Conservation (phyloP, 2,888 invertebrate species). For the Barypeithes pellucidus region DNA sequence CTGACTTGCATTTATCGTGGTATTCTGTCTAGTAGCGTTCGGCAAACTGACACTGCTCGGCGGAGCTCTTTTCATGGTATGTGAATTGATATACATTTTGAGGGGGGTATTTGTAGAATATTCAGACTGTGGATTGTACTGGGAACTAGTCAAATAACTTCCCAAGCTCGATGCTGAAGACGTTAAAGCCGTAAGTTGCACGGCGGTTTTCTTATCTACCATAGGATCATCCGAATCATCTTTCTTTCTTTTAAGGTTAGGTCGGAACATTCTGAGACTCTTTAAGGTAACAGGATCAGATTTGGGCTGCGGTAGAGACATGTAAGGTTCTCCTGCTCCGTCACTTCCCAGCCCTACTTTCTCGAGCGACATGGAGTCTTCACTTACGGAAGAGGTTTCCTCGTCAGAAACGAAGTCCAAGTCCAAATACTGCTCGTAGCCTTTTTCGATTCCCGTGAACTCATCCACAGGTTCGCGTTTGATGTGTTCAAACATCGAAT, state of each 20-base stretch:
- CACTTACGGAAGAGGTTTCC: conserved; percentile 64
- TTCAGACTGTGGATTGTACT: neutral
- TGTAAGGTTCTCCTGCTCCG: conserved; percentile 64
- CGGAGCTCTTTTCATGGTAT: neutral
- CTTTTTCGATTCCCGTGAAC: conserved; percentile 65
- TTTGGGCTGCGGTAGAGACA: conserved; percentile 57
- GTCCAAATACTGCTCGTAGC: conserved; percentile 65
- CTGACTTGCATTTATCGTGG: neutral
- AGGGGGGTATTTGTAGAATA: neutral
- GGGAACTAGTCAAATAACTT: conserved; percentile 14
- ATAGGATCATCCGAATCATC: conserved; percentile 37
- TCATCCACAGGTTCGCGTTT: conserved; percentile 75
- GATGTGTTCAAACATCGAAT: conserved; percentile 73
- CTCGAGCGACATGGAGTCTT: conserved; percentile 72
- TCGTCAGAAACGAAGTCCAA: conserved; percentile 62
- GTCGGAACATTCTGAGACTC: conserved; percentile 73
- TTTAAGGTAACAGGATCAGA: conserved; percentile 74
- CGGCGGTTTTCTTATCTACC: conserved; percentile 26
- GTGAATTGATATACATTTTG: neutral
- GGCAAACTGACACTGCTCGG: conserved; percentile 12
- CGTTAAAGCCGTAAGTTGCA: neutral
- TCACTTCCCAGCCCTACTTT: conserved; percentile 71
- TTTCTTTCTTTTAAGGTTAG: conserved; percentile 64
- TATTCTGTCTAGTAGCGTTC: conserved; percentile 14
- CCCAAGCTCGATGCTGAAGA: conserved; percentile 1